phyloP scores from a whole-genome alignment of 2,797 vertebrate genomes.

The Myotis pilosus region DNA sequence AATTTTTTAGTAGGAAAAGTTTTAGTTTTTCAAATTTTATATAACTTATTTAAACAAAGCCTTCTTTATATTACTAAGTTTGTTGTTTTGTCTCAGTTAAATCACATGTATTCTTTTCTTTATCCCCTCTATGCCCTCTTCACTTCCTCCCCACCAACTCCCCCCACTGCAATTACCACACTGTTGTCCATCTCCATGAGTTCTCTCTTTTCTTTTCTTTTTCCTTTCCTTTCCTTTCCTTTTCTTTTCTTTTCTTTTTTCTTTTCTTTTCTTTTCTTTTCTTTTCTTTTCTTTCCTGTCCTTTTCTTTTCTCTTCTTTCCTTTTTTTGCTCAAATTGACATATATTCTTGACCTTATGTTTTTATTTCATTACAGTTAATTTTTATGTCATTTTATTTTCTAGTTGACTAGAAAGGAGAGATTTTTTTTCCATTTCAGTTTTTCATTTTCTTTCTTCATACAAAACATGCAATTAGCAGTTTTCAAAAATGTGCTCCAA shows the following conservation, averaged over 20 bases:
- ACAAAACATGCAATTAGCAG: constrained; percentile 48
- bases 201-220: background rate
- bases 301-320: background rate
- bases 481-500: constrained; percentile 17
- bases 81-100: background rate
- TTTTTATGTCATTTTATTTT: constrained; percentile 8
- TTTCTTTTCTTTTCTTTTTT: no score
- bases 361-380: background rate
- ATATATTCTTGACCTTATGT: background rate
- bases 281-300: no score
- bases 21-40: background rate
- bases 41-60: background rate
- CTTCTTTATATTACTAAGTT: background rate
- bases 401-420: background rate
- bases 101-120: background rate
- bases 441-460: constrained; percentile 44
- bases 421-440: background rate
- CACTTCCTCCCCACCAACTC: background rate
- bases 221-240: no score
- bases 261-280: no score
- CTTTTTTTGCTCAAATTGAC: background rate
- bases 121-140: background rate
- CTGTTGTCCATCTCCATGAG: background rate
- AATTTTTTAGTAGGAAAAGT: background rate
- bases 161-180: background rate